A percentile compares a stretch with the other conserved stretches of the same genome.
Conservation (phyloP, 1,140 invertebrate genomes). For the Stratiolaelaps scimitus region DNA sequence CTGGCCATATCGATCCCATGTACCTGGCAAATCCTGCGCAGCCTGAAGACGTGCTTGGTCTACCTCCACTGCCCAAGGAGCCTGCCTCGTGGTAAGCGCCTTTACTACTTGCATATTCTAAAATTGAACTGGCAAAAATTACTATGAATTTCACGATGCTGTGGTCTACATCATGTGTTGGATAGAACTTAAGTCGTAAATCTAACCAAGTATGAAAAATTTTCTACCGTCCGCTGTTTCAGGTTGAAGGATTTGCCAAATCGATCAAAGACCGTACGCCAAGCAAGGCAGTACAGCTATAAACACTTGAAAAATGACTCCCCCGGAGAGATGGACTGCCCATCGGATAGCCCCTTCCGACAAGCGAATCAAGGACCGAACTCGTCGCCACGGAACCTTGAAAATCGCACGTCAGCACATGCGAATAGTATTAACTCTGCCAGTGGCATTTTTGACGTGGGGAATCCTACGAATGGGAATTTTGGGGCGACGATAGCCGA, state of each 20-base stretch:
- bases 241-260: conserved; percentile 29
- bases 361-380: neutral
- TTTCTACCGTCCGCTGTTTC: neutral
- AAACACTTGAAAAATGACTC: conserved; percentile 42
- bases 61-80: conserved; percentile 38
- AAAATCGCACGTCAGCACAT: neutral
- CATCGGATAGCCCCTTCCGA: too few relatives aligned
- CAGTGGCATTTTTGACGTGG: too few relatives aligned
- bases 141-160: conserved; percentile 26
- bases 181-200: neutral
- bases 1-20: conserved; percentile 62
- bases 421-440: too few relatives aligned
- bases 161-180: neutral
- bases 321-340: neutral
- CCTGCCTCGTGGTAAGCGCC: conserved; percentile 40
- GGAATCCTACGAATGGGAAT: neutral
- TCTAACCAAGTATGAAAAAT: neutral
- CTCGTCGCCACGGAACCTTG: conserved; percentile 5
- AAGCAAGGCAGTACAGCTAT: conserved; percentile 42
- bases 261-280: conserved; percentile 35
- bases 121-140: conserved; percentile 8
- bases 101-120: conserved; percentile 25
- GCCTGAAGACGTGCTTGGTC: conserved; percentile 57
- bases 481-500: neutral
- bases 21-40: conserved; percentile 70